Evolutionary conservation across 2,888 invertebrate species (phyloP), one percentile per base, ranked within the genome.

Genomic region (Agonopterix arenella): DNA sequence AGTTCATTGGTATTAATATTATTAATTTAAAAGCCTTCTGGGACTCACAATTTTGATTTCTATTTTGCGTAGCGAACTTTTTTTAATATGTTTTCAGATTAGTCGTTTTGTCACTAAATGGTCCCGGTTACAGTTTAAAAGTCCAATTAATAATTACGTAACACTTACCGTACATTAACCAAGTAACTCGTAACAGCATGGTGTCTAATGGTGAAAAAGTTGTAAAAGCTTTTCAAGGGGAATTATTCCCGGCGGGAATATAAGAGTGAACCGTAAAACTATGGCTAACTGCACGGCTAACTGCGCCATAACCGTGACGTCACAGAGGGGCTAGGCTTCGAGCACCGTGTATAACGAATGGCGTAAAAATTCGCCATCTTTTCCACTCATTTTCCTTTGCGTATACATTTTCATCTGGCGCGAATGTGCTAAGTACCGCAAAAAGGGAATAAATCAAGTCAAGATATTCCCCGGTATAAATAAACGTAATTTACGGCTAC

Each of bases 401-500:
- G 55, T 66, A 62, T 54, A 60, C 53, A 56, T 60, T 66, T 66
- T 66, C 63, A 61, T 61, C 53, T 61, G 61, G 57, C 60, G 64
- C 65, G 66, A 66, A 73, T 66, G 68, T 66, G 71, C 65, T 71
- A 75, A 74, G 73, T 69, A 70, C 71, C 73, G 70, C 69, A 67
- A 75, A 77, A 72, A 72, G 64, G 57, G 66, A 72, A 79, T 79
- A 79, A 76, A 79, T 76, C 76, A 78, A 70, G 66, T 66, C 69
- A 50, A 71, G 74, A 75, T 75, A 74, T 70, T 73, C 72, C 68
- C 73, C 66, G 61, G 60, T 60, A 63, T 74, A 76, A 76, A 76
- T 79, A 76, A 76, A 76, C 66, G 73, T 73, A 76, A 77, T 76
- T 76, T 75, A 77, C 72, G 70, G 70, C 69, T 67, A 70, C 77